Evolutionary conservation across 2,113 vertebrate species (phyloP).

Genomic region (Tragelaphus buxtoni): DNA sequence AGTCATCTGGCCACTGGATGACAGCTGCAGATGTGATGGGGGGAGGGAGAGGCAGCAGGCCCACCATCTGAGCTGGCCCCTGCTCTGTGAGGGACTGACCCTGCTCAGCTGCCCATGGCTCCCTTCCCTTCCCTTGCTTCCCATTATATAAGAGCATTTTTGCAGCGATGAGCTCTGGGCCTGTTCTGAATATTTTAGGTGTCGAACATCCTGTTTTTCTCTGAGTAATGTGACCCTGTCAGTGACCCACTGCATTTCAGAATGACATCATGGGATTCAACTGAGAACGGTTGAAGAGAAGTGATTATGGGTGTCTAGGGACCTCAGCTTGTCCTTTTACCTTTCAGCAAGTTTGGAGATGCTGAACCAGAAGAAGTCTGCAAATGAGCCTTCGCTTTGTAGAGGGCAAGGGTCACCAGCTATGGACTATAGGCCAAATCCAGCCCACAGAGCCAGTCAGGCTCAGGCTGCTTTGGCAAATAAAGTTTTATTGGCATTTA

Average conservation of each 20-base stretch:
- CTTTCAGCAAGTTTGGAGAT: slow-evolving; percentile 47
- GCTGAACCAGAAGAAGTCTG: slow-evolving; percentile 2
- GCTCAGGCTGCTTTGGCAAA: slow-evolving; percentile 10
- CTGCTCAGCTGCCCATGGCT: background rate
- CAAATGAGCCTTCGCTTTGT: background rate
- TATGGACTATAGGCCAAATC: background rate
- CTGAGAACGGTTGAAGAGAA: slow-evolving; percentile 50
- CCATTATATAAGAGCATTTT: slow-evolving; percentile 59
- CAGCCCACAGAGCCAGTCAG: background rate
- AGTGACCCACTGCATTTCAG: slow-evolving; percentile 65
- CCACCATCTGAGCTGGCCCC: background rate
- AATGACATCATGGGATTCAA: slow-evolving; percentile 73
- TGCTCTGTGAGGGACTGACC: background rate
- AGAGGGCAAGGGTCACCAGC: background rate
- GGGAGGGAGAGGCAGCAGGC: background rate
- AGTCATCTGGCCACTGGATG: slow-evolving; percentile 65
- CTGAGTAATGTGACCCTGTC: slow-evolving; percentile 71
- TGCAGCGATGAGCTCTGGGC: slow-evolving; percentile 45
- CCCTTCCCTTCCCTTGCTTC: background rate
- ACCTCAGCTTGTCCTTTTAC: slow-evolving; percentile 38
- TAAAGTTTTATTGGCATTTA: slow-evolving; percentile 53
- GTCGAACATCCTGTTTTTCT: slow-evolving; percentile 74
- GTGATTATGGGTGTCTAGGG: slow-evolving; percentile 47
- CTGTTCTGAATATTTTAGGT: slow-evolving; percentile 73
- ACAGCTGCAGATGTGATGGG: slow-evolving; percentile 51